phyloP scores from a whole-genome alignment of 2,113 vertebrate species.

The Chloroceryle aenea region DNA sequence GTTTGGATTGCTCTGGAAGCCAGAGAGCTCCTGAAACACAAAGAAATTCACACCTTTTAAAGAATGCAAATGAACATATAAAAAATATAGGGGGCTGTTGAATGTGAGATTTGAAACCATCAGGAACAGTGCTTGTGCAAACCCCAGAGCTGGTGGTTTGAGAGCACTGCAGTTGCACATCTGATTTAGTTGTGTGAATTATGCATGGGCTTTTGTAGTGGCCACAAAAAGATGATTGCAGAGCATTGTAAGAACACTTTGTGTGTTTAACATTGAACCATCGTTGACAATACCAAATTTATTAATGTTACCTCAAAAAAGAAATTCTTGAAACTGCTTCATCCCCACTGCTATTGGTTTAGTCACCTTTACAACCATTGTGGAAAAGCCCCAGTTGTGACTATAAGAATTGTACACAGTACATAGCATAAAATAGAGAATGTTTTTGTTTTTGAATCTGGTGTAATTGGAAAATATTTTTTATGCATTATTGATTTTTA shows the following conservation, averaged over 20 bases:
- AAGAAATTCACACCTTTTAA: neutral
- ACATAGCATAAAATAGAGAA: neutral
- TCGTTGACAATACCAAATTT: neutral
- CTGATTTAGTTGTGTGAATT: neutral
- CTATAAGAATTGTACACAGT: neutral
- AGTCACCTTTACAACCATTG: neutral
- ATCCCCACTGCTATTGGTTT: neutral
- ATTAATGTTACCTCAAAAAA: neutral
- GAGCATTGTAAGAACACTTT: neutral
- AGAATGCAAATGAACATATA: neutral
- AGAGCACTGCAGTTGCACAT: neutral
- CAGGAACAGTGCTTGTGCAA: neutral
- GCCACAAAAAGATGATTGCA: neutral
- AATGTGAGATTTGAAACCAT: neutral
- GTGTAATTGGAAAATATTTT: neutral
- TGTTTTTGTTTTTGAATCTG: neutral
- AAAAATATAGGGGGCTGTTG: neutral
- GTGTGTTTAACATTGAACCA: neutral
- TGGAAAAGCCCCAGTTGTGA: fast-evolving
- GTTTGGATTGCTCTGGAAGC: neutral
- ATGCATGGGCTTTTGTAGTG: neutral
- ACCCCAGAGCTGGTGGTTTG: neutral
- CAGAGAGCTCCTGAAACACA: fast-evolving
- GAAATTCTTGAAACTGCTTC: neutral
- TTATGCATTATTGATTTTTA: neutral